Evolutionary conservation across 2,888 invertebrate species (phyloP).

Genomic region (Acanthopleura granulata): DNA sequence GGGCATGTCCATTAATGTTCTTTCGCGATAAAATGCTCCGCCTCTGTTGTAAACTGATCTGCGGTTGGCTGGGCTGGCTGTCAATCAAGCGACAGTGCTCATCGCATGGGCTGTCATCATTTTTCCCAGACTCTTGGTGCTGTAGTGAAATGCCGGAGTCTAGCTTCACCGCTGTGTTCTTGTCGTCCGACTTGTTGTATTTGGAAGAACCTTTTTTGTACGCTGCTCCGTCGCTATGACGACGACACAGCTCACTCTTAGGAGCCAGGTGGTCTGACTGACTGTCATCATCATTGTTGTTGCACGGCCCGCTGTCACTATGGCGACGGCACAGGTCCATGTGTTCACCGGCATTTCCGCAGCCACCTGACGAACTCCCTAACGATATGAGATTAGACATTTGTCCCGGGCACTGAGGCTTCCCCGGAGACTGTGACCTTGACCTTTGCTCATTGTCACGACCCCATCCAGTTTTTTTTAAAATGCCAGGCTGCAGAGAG

Average conservation of each 20-base stretch:
- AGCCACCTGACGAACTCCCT: neutral
- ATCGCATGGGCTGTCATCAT: neutral
- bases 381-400: neutral
- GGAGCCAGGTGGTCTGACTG: neutral
- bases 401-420: neutral
- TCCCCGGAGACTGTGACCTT: neutral
- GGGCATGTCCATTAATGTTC: neutral
- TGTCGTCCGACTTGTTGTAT: neutral
- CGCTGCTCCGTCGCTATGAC: constrained; percentile 2
- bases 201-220: constrained; percentile 7
- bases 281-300: neutral
- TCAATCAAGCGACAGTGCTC: constrained; percentile 5
- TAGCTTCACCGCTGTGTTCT: neutral
- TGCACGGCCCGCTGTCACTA: neutral
- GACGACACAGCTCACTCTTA: neutral
- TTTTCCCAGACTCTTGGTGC: neutral
- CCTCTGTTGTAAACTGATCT: neutral
- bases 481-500: constrained; percentile 7
- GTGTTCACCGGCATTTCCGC: neutral
- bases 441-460: neutral
- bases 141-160: neutral
- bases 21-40: neutral
- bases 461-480: neutral
- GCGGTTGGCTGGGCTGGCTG: neutral
- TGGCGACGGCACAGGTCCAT: constrained; percentile 3